Evolutionary conservation across 2,797 vertebrate genomes (phyloP).

Genomic region (Mallotus villosus): DNA sequence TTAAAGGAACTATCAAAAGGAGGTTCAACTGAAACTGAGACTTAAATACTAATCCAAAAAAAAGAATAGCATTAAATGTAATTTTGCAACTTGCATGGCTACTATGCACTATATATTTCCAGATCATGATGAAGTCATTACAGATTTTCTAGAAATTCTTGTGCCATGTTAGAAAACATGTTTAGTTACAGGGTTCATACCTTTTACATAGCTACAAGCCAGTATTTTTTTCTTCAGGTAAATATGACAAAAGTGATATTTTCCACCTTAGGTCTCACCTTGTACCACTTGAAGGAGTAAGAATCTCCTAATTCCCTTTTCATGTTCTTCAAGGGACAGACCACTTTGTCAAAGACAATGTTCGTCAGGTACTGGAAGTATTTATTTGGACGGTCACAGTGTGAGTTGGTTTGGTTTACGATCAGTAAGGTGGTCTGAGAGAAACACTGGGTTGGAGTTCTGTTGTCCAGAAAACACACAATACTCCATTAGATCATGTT

Average conservation of each 20-base stretch:
- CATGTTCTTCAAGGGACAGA: slow-evolving; percentile 76
- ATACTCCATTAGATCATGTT: background rate
- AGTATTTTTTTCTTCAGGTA: too few relatives aligned
- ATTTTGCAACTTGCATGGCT: too few relatives aligned
- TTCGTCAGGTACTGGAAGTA: slow-evolving; percentile 55
- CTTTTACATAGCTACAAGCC: too few relatives aligned
- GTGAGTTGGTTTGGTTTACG: slow-evolving; percentile 63
- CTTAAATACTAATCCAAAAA: background rate
- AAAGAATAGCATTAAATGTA: too few relatives aligned
- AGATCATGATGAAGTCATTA: too few relatives aligned
- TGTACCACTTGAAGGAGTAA: slow-evolving; percentile 79
- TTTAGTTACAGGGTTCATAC: too few relatives aligned
- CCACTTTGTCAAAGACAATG: slow-evolving; percentile 54
- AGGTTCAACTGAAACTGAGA: background rate
- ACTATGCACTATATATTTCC: too few relatives aligned
- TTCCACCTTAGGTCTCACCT: slow-evolving; percentile 66
- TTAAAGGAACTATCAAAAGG: background rate
- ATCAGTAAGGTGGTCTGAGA: slow-evolving; percentile 59
- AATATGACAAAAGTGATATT: background rate
- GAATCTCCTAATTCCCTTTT: slow-evolving; percentile 62
- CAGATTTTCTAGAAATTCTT: too few relatives aligned
- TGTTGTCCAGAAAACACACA: slow-evolving; percentile 45
- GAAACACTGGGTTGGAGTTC: slow-evolving; percentile 72
- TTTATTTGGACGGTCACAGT: slow-evolving; percentile 67
- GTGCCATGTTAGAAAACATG: too few relatives aligned